Percentiles rank a stretch among this genome's conserved stretches.
Evolutionary conservation across 2,888 invertebrate genomes (phyloP).

Genomic region (Diarsia brunnea): DNA sequence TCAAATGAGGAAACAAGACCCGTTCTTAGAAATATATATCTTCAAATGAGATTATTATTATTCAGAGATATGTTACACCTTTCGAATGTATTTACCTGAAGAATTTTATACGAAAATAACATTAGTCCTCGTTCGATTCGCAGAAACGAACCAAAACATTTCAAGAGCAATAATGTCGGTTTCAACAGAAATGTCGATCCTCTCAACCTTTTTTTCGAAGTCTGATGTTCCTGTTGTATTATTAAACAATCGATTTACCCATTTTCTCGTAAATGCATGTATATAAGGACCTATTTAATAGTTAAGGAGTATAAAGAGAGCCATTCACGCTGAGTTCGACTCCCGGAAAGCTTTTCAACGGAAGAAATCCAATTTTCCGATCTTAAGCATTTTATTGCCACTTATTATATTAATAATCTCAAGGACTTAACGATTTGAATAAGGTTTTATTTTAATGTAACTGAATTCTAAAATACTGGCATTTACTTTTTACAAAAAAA

Average conservation of each 20-base stretch:
- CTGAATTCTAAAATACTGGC: neutral
- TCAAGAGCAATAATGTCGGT: neutral
- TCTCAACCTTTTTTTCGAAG: neutral
- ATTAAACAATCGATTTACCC: conserved; percentile 36
- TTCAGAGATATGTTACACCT: too few relatives aligned
- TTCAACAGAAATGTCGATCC: neutral
- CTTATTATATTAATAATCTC: conserved; percentile 22
- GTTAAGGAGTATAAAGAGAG: conserved; percentile 46
- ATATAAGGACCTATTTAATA: conserved; percentile 23
- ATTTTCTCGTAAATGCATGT: conserved; percentile 7
- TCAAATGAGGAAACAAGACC: neutral
- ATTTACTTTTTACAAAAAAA: neutral
- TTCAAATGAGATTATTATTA: too few relatives aligned
- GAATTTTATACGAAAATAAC: neutral
- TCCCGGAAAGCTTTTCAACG: conserved; percentile 46
- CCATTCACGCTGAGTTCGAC: conserved; percentile 48
- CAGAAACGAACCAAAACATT: neutral
- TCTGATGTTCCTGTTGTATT: conserved; percentile 19
- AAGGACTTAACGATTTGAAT: conserved; percentile 6
- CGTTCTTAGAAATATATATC: neutral
- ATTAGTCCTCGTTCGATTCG: neutral
- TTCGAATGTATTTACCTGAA: too few relatives aligned
- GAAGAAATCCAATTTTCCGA: conserved; percentile 67
- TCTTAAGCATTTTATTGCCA: conserved; percentile 52
- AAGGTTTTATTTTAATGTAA: neutral